Conservation (phyloP, 1,140 invertebrate species). For the Leptinotarsa undecemlineata region DNA sequence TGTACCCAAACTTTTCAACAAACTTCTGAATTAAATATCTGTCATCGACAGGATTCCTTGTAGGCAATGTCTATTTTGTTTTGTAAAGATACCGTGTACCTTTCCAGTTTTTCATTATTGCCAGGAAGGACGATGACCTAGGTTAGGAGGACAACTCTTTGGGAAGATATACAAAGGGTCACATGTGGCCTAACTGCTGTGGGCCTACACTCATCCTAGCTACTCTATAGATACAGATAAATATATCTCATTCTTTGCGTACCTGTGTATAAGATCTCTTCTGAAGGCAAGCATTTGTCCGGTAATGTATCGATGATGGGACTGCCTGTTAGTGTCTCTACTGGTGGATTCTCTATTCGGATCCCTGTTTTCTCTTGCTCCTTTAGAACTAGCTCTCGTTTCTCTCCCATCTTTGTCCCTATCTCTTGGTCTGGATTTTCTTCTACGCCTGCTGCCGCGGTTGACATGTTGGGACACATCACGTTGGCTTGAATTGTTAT, state of each 20-base stretch:
- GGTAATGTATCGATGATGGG: constrained; percentile 36
- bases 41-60: too few relatives aligned
- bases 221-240: too few relatives aligned
- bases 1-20: too few relatives aligned
- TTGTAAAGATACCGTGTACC: too few relatives aligned
- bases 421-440: constrained; percentile 20
- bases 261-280: constrained; percentile 47
- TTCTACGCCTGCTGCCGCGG: constrained; percentile 50
- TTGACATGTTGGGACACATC: constrained; percentile 36
- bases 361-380: constrained; percentile 21
- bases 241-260: background rate
- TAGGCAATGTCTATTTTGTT: too few relatives aligned
- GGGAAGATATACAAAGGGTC: too few relatives aligned
- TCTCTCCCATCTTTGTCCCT: constrained; percentile 27
- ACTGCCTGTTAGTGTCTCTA: constrained; percentile 33
- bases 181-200: too few relatives aligned
- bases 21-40: too few relatives aligned
- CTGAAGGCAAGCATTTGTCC: constrained; percentile 49
- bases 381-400: constrained; percentile 10
- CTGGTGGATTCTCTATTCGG: constrained; percentile 41
- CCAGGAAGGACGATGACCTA: too few relatives aligned
- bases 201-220: too few relatives aligned
- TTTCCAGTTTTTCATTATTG: too few relatives aligned
- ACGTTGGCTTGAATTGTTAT: constrained; percentile 50
- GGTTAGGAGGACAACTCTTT: too few relatives aligned